Evolutionary conservation across 2,797 vertebrate genomes (phyloP), one percentile per base, ranked within the genome.

Genomic region (Neoniphon sammara): DNA sequence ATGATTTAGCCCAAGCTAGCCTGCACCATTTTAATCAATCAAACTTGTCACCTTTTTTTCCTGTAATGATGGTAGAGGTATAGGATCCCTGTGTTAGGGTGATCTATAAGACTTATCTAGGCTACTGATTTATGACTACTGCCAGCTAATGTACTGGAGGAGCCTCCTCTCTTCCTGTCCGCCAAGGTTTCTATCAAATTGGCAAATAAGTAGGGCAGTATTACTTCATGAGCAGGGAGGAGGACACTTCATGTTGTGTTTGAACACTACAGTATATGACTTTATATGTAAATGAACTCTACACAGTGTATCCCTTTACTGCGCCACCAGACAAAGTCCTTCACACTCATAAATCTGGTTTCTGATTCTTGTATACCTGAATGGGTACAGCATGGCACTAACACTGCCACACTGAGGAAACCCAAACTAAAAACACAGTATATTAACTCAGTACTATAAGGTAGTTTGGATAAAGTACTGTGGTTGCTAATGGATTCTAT

Each of bases 11-110:
- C 93, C 91, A 93, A 95, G 93, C 94, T 92, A 93, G 90, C 94
- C 93, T 77, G 92, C 81, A 91, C 95, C 93, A 96, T 97, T 97
- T 98, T 97, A 98, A 98, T 98, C 96, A 96, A 98, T 98, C 97
- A 98, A 94, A 95, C 93, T 91, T 94, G 95, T 97, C 95, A 77
- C 93, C 95, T 91, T 92, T 91, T 36, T 95, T 94, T 94, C 93
- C 93, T 94, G 92, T 96, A 97, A 97, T 96, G 96, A 97, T 94
- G 94, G 95, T 93, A 92, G 86, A 95, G 94, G 95, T 95, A 93
- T 88, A 85, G 93, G 93, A 93, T 95, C 94, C 92, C 86, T 87
- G 93, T 93, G 93, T 95, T 96, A 95, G 94, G 92, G 91, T 95
- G 95, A 97, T 97, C 94, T 94, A 95, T 94, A 95, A 92, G 94